phyloP scores from a whole-genome alignment of 2,888 invertebrate species.

The Terebella lapidaria region DNA sequence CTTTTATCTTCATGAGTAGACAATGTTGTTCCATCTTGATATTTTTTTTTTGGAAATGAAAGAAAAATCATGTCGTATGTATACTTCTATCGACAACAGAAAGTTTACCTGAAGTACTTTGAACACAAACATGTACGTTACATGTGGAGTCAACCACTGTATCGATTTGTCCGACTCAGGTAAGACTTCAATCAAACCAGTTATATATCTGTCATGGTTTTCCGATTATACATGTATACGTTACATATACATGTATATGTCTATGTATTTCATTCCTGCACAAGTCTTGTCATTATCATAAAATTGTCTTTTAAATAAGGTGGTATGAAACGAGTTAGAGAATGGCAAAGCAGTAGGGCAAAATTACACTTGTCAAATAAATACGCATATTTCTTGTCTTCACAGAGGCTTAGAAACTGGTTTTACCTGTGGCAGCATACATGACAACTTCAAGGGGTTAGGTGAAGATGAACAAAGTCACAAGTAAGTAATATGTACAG shows the following conservation, averaged over 20 bases:
- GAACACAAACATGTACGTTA: slow-evolving; percentile 48
- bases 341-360: no score
- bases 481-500: no score
- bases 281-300: no score
- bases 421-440: slow-evolving; percentile 36
- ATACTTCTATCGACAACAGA: slow-evolving; percentile 2
- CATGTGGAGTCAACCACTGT: slow-evolving; percentile 36
- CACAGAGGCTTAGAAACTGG: slow-evolving; percentile 40
- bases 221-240: no score
- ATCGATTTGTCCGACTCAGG: slow-evolving; percentile 34
- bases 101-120: slow-evolving; percentile 31
- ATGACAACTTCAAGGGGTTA: slow-evolving; percentile 37
- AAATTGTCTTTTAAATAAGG: no score
- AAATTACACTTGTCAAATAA: no score
- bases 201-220: no score
- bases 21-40: neutral
- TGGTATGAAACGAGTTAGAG: no score
- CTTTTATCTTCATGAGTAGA: neutral
- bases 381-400: slow-evolving; percentile 2
- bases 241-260: no score
- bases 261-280: no score
- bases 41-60: no score
- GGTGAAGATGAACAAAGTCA: slow-evolving; percentile 29
- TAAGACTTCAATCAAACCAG: no score
- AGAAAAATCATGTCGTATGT: neutral